phyloP scores from a whole-genome alignment of 2,113 vertebrate species.

The Centropus unirufus region DNA sequence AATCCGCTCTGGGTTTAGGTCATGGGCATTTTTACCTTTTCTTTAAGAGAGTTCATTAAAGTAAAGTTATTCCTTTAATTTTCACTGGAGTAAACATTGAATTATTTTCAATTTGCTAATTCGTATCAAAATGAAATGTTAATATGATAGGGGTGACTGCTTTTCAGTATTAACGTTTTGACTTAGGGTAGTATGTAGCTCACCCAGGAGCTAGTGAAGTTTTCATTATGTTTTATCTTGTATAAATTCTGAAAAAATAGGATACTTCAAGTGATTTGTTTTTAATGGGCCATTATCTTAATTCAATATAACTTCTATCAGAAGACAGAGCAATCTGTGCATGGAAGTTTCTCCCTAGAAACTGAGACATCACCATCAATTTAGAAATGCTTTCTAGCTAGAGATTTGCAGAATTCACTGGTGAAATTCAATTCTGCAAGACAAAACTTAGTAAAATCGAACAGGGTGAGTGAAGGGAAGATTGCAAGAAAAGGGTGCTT shows the following conservation, averaged over 20 bases:
- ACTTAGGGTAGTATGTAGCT: not conserved
- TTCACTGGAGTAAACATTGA: not conserved
- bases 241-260: not conserved
- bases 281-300: not conserved
- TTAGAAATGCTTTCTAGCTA: not conserved
- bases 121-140: not conserved
- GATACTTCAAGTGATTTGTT: not conserved
- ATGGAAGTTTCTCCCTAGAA: not conserved
- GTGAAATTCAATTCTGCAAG: not conserved
- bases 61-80: not conserved
- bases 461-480: fast-evolving
- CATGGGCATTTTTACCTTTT: not conserved
- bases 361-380: not conserved
- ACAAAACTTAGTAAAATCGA: not conserved
- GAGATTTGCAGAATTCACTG: not conserved
- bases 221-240: not conserved
- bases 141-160: not conserved
- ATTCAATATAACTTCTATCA: not conserved
- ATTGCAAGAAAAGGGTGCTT: not conserved
- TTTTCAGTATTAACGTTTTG: not conserved
- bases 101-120: not conserved
- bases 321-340: not conserved
- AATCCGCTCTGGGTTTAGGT: not conserved
- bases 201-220: not conserved
- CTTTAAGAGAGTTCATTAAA: not conserved